These are phyloP conservation scores for Daktulosphaira vitifoliae DNA, from an alignment of 1,140 invertebrate species.

Conservation along the genomic window DNA sequence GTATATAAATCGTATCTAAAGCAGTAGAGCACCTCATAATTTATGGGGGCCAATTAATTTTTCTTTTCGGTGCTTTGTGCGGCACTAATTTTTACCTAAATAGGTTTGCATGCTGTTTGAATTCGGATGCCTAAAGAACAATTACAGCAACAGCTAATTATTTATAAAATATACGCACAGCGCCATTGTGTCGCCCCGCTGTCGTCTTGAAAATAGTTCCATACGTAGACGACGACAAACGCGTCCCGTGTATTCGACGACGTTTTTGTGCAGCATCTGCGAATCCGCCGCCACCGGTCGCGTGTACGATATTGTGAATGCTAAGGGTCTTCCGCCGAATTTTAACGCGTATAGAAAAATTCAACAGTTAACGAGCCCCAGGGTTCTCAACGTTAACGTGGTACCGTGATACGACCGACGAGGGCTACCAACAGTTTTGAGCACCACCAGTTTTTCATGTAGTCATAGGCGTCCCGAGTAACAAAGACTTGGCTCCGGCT, in stretches of 20 bases:
- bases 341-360: not conserved
- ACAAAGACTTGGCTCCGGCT: constrained; percentile 13
- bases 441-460: not conserved
- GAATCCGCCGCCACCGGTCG: not conserved
- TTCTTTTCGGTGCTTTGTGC: too few species aligned
- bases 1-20: too few species aligned
- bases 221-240: not conserved
- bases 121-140: too few species aligned
- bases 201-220: too few species aligned
- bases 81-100: too few species aligned
- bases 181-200: too few species aligned
- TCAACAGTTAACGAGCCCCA: constrained; percentile 4
- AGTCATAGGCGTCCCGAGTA: not conserved
- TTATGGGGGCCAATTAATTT: too few species aligned
- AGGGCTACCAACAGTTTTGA: not conserved
- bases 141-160: too few species aligned
- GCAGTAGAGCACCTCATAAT: too few species aligned
- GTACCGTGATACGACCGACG: not conserved
- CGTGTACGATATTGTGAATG: too few species aligned
- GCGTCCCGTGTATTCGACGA: not conserved
- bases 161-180: too few species aligned
- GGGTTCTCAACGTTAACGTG: not conserved
- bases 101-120: too few species aligned
- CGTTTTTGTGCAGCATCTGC: constrained; percentile 9
- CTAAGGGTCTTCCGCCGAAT: not conserved